Base-by-base conservation (phyloP, 92 coral and sea anemone genomes). In the Anthopleura xanthogrammica region DNA sequence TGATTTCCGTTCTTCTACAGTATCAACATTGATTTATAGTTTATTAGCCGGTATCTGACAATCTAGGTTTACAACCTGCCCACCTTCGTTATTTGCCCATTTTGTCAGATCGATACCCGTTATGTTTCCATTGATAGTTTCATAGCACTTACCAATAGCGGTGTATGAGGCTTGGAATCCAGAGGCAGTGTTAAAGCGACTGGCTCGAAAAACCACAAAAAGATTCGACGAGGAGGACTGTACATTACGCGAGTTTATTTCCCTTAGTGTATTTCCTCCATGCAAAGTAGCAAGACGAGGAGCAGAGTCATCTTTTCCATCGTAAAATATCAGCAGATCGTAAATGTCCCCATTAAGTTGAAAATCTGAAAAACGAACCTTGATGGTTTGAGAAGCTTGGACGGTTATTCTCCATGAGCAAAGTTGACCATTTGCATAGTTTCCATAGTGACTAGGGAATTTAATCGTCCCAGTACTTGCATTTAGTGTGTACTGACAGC, bases 391-490 rank as follows among this genome's bases (percentile, higher is more conserved):
- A 52, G 14, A 48, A 12, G 60, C 16, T 23, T 75, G 42, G 20
- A 41, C 84, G 4, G 77, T 46, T 42, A 81, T 81, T n/a, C 65
- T 48, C 84, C 84, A 81, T 2, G 78, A 42, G 46, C 84, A 81
- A 1, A n/a, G 77, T 48, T 81, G 84, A 16, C 77, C 77, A 42
- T 66, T 75, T 41, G 78, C 56, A 62, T 81, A 81, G 65, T 52
- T 81, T 1, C 74, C 39, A 2, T 68, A 70, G 20, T 3, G 71
- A 7, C 77, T 46, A 52, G 84, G 84, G 36, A 72, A 81, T 52
- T 52, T 2, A 46, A 81, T 54, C 23, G 42, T 41, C 16, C 83
- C 76, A 36, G 12, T 73, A 70, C 24, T 36, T 73, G 85, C 19
- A 56, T 43, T 72, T 8, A 72, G 20, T 11, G 72, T 72, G 50